A percentile compares a stretch with the other conserved stretches of the same genome.
Evolutionary conservation across 2,113 vertebrate genomes (phyloP).

Genomic region (Entomyzon cyanotis): DNA sequence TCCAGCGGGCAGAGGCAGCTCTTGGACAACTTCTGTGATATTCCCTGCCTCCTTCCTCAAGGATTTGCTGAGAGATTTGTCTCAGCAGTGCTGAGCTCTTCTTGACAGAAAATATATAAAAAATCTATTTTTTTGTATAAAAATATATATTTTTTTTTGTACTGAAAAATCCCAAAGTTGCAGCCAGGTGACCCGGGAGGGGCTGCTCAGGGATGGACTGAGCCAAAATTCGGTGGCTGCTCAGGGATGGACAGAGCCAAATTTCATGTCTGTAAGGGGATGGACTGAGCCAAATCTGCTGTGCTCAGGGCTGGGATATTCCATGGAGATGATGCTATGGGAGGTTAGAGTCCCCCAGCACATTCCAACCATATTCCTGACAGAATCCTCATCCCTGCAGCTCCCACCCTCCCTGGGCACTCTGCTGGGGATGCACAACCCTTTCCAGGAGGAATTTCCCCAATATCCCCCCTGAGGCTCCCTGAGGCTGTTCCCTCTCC

Average conservation of each 20-base stretch:
- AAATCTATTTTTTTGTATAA: no score
- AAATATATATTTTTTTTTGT: no score
- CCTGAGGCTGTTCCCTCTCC: background rate
- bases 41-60: background rate
- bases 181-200: rapidly evolving
- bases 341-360: rapidly evolving
- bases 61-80: conserved; percentile 20
- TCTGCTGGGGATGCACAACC: background rate
- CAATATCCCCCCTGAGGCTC: rapidly evolving
- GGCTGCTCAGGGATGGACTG: background rate
- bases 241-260: background rate
- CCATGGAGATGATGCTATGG: rapidly evolving
- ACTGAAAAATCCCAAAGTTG: no score
- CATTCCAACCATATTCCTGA: background rate
- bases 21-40: background rate
- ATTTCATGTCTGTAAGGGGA: no score
- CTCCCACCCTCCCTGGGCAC: background rate
- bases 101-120: background rate
- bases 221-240: no score
- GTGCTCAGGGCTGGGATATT: rapidly evolving
- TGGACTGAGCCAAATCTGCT: background rate
- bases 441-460: no score
- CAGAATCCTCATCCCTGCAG: rapidly evolving
- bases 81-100: background rate
- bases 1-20: background rate